Base-by-base conservation (phyloP, 35 echinoderm and acorn worm genomes). In the Acanthaster planci region DNA sequence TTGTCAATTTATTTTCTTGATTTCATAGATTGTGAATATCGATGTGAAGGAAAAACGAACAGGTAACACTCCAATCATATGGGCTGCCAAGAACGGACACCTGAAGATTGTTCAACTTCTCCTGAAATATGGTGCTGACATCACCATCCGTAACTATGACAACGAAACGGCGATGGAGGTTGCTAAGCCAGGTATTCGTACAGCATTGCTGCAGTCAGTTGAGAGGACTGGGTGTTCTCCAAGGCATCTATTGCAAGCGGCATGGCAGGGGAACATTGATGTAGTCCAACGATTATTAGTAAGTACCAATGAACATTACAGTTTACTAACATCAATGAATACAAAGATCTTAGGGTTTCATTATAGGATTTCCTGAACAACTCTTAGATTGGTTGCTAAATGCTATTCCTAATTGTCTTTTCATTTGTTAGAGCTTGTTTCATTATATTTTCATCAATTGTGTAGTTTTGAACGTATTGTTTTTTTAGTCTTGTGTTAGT, bases 21-120 rank as follows among this genome's bases (percentile, higher is more conserved):
- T 27, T 77, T 16, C 30, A 19, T 52, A 98, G 95, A 83, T 91
- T 52, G 84, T 98, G 2, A 93, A 98, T 42, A 91, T 98, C 39
- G 95, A 98, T 76, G 80, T 81, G 0, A 88, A 93, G 72, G 95
- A 98, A 40, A 77, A 76, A 5, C 76, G 78, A 19, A 87, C 91
- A 5, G 95, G 95, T n/a, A 86, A 98, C 86, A 98, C 95, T 8
- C 92, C 95, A 23, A 83, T 98, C 51, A 90, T 98, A 59, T 90
- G 58, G 81, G 91, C 95, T 17, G 84, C 85, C 52, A 77, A 81
- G 38, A 84, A 80, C 16, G 88, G 95, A 19, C 89, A 91, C 78
- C 51, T 76, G 40, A 90, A 93, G 77, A 83, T 98, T 37, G 86
- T 93, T 2, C 88, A 93, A 18, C 85, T 98, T 21, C 88, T 98